A percentile compares a stretch with the other conserved stretches of the same genome.
These are phyloP conservation scores for Cybosia mesomella DNA, from an alignment of 2,888 invertebrate genomes.

Conservation along the genomic window DNA sequence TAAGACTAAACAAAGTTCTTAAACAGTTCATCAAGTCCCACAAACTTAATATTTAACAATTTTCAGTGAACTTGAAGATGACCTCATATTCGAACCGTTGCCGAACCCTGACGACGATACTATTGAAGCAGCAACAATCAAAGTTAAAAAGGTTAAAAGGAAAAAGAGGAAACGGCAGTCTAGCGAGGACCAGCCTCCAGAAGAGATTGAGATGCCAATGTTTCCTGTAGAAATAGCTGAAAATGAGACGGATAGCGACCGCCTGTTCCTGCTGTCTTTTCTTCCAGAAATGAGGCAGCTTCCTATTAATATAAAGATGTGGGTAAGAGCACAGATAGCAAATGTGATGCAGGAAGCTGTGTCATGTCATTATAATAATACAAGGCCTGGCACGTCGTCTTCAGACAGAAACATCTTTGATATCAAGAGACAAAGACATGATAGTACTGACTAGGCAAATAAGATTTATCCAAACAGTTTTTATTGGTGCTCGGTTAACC, in stretches of 20 bases:
- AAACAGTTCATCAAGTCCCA: background rate
- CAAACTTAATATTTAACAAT: background rate
- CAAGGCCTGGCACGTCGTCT: slow-evolving; percentile 52
- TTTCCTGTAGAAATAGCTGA: slow-evolving; percentile 67
- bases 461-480: slow-evolving; percentile 1
- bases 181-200: slow-evolving; percentile 52
- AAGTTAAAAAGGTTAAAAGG: slow-evolving; percentile 52
- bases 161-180: slow-evolving; percentile 58
- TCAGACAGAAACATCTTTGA: slow-evolving; percentile 47
- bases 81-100: slow-evolving; percentile 29
- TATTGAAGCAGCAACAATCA: slow-evolving; percentile 36
- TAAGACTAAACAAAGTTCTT: too few species aligned
- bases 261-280: slow-evolving; percentile 76
- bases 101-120: slow-evolving; percentile 36
- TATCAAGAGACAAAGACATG: slow-evolving; percentile 60
- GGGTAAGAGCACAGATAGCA: slow-evolving; percentile 80
- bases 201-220: slow-evolving; percentile 74
- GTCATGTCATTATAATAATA: slow-evolving; percentile 68
- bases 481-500: slow-evolving; percentile 32
- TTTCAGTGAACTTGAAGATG: slow-evolving; percentile 45
- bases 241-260: slow-evolving; percentile 71
- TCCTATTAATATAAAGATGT: slow-evolving; percentile 79
- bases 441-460: slow-evolving; percentile 56
- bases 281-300: slow-evolving; percentile 79
- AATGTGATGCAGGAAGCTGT: slow-evolving; percentile 82